Percentiles rank a stretch among this genome's conserved stretches.
Conservation (phyloP, 1,140 invertebrate species). For the Sitophilus oryzae region DNA sequence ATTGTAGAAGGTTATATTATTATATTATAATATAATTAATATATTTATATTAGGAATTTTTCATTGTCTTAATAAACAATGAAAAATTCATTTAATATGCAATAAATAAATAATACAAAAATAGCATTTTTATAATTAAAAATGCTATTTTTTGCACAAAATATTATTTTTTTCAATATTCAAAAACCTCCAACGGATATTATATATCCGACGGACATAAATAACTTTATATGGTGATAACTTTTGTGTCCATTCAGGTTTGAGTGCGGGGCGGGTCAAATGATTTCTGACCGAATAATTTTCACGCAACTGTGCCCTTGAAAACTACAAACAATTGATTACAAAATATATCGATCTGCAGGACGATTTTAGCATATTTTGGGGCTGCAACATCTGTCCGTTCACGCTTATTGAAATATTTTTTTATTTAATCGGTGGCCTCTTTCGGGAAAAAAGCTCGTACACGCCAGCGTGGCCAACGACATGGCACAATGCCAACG, state of each 20-base stretch:
- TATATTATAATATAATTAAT: too few species aligned
- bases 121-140: too few species aligned
- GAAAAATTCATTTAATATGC: too few species aligned
- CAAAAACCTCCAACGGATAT: not conserved
- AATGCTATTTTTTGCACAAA: not conserved
- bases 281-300: constrained; percentile 1
- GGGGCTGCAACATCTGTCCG: not conserved
- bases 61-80: too few species aligned
- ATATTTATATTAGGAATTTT: too few species aligned
- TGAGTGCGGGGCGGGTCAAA: not conserved
- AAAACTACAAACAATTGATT: constrained; percentile 5
- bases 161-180: not conserved
- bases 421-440: not conserved
- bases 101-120: too few species aligned
- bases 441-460: not conserved
- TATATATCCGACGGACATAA: not conserved
- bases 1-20: too few species aligned
- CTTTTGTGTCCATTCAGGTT: not conserved
- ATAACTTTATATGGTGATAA: not conserved
- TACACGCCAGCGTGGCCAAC: not conserved
- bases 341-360: constrained; percentile 1
- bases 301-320: constrained; percentile 5
- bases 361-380: not conserved
- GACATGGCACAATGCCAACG: not conserved
- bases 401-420: not conserved